Base-by-base conservation (phyloP, 1,140 invertebrate genomes). In the Philaenus spumarius region DNA sequence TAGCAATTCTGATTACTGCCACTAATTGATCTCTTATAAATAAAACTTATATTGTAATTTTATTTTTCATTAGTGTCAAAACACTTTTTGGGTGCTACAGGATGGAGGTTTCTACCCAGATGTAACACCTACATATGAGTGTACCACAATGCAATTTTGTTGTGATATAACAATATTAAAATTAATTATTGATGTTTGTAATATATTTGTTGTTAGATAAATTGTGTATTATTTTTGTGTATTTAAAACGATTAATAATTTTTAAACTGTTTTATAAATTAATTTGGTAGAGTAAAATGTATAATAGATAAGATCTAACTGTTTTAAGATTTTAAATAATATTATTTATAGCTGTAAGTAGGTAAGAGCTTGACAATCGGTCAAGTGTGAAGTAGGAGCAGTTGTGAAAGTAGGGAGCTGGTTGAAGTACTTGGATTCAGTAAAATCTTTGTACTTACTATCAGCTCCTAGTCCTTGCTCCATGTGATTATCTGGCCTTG, bases 231-330 rank as follows among this genome's bases (percentile, higher is more conserved):
- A 53, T 53, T 53, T 53, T 53, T 35, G 15, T 53, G 50, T 53
- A 53, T 37, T 53, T 53, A 53, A 53, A 37, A 35, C 3, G 9
- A 30, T 30, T 30, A 30, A 30, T 30, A 30, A 30, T 30, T 26
- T 53, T 30, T 53, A 53, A 30, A 53, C 35, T n/a, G 37, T 53
- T 53, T 53, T n/a, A 53, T 53, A 53, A 53, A 53, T 53, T 22
- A 35, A 19, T 53, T 53, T 39, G 37, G 30, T 53, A 39, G 50
- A 2, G 45, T 39, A 53, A 37, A 37, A 34, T 53, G 35, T 37
- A 53, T 35, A 53, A 14, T 47, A 37, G 35, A 37, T 37, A 17
- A 51, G 26, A 51, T 34, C 19, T 37, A 53, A 19, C 20, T 53
- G 35, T 53, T 30, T 22, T 51, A 51, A 53, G 37, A 37, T 30